These are phyloP conservation scores for Tethea ocularis DNA, from an alignment of 2,888 invertebrate genomes.

Conservation along the genomic window DNA sequence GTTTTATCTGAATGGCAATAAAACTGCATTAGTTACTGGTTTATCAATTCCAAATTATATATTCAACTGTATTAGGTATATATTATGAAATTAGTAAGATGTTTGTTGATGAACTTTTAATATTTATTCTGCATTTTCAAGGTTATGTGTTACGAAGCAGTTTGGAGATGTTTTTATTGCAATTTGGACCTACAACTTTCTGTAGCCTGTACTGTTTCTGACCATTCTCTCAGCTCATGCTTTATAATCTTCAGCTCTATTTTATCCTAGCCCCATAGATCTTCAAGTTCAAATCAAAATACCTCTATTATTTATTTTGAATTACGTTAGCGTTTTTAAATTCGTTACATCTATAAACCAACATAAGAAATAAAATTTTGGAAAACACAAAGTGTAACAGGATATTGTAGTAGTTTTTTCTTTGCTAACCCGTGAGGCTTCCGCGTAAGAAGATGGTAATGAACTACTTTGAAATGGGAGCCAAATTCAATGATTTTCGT, in stretches of 20 bases:
- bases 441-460: too few relatives aligned
- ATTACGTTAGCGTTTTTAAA: too few relatives aligned
- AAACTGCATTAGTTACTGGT: slow-evolving; percentile 1
- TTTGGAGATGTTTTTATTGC: not conserved
- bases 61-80: not conserved
- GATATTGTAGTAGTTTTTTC: too few relatives aligned
- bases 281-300: too few relatives aligned
- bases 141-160: not conserved
- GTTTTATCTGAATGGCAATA: slow-evolving; percentile 11
- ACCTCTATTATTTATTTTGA: too few relatives aligned
- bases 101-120: not conserved
- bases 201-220: not conserved
- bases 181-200: not conserved
- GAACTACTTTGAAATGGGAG: too few relatives aligned
- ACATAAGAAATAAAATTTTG: too few relatives aligned
- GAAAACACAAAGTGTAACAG: too few relatives aligned
- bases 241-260: not conserved
- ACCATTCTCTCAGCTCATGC: slow-evolving; percentile 9
- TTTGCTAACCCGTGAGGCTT: too few relatives aligned
- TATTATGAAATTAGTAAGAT: not conserved
- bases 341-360: too few relatives aligned
- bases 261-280: too few relatives aligned
- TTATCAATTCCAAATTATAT: not conserved
- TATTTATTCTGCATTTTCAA: not conserved
- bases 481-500: too few relatives aligned